Conservation (phyloP, 1,140 invertebrate genomes). For the Myzus persicae region DNA sequence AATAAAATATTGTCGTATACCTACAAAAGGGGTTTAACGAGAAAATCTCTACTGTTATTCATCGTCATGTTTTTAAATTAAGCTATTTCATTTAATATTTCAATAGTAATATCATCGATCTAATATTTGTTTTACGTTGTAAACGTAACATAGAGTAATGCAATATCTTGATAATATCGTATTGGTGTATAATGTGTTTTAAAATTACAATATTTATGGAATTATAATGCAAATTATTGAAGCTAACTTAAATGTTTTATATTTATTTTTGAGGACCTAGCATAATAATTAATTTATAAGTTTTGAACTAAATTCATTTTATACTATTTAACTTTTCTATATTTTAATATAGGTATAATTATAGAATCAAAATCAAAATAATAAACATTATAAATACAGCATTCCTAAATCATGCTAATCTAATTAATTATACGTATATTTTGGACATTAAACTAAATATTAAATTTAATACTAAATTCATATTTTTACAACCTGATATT, state of each 20-base stretch:
- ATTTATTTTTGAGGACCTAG: not conserved
- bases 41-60: not conserved
- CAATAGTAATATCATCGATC: not conserved
- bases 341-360: not conserved
- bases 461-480: not conserved
- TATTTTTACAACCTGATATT: not conserved
- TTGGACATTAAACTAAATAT: not conserved
- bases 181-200: not conserved
- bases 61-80: not conserved
- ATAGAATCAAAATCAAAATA: not conserved
- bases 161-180: not conserved
- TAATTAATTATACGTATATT: not conserved
- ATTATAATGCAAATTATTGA: not conserved
- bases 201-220: not conserved
- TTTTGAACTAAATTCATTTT: not conserved
- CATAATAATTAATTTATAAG: not conserved
- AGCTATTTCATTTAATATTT: not conserved
- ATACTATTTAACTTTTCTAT: not conserved
- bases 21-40: not conserved
- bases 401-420: not conserved
- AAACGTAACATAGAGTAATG: not conserved
- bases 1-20: not conserved
- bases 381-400: not conserved
- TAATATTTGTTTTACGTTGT: not conserved
- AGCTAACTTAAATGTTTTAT: not conserved